Percentiles rank a stretch among this genome's conserved stretches.
Conservation (phyloP, 35 echinoderm and acorn worm species). For the Heliocidaris tuberculata region DNA sequence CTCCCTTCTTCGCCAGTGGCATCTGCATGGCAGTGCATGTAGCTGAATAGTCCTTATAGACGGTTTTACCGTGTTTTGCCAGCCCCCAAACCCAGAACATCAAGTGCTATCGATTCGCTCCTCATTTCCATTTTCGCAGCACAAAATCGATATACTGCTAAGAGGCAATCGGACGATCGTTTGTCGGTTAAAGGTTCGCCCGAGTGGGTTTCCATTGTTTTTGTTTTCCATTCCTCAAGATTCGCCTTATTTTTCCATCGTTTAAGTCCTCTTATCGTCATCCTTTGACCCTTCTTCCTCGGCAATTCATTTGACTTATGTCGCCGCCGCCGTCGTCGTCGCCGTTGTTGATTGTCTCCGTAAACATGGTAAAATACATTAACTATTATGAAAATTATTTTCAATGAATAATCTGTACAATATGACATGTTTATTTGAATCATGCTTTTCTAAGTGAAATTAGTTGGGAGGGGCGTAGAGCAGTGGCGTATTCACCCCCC, state of each 20-base stretch:
- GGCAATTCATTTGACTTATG: not conserved
- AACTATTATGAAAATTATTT: too few relatives aligned
- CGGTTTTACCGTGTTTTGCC: slow-evolving; percentile 32
- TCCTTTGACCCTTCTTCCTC: not conserved
- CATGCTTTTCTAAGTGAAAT: too few relatives aligned
- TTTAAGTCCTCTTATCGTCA: not conserved
- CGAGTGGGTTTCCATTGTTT: not conserved
- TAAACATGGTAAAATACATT: too few relatives aligned
- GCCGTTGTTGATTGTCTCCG: too few relatives aligned
- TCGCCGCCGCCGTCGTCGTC: too few relatives aligned
- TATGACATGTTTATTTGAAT: too few relatives aligned
- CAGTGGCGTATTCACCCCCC: too few relatives aligned
- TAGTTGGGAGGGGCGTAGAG: too few relatives aligned
- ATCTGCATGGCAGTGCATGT: slow-evolving; percentile 2
- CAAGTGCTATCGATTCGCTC: not conserved
- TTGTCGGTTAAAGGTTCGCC: slow-evolving; percentile 35
- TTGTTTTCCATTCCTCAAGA: not conserved
- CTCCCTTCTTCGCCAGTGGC: not conserved
- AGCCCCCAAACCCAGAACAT: slow-evolving; percentile 38
- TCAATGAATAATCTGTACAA: too few relatives aligned
- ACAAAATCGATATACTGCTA: slow-evolving; percentile 37
- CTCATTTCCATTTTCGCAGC: slow-evolving; percentile 33
- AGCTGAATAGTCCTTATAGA: slow-evolving; percentile 17
- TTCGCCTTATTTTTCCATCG: not conserved
- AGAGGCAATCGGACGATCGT: slow-evolving; percentile 43